These are phyloP conservation scores for Mormyrops boulengeri DNA, from an alignment of 2,797 vertebrate species.

Conservation along the genomic window DNA sequence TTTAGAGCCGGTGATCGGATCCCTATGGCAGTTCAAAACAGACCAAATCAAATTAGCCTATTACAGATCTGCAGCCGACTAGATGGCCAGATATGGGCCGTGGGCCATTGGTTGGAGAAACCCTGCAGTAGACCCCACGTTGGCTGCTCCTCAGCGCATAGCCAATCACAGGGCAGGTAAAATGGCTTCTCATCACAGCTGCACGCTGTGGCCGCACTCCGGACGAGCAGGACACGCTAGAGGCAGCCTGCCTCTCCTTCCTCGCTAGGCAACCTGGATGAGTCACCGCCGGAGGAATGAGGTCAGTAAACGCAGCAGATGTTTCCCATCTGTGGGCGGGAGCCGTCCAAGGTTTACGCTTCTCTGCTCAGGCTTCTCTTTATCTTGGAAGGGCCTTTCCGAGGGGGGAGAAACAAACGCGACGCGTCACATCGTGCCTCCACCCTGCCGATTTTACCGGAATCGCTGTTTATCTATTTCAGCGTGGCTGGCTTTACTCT, in stretches of 20 bases:
- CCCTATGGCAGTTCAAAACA: neutral
- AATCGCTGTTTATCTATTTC: neutral
- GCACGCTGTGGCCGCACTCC: neutral
- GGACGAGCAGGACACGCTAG: neutral
- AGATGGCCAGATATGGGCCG: neutral
- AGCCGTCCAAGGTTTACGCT: neutral
- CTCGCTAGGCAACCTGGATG: neutral
- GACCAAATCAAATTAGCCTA: neutral
- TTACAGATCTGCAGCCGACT: neutral
- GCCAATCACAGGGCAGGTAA: neutral
- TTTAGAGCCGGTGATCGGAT: neutral
- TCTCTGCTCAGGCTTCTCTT: neutral
- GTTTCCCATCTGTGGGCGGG: neutral
- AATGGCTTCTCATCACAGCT: neutral
- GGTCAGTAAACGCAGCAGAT: neutral
- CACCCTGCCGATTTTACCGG: slow-evolving; percentile 26
- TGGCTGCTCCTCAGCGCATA: neutral
- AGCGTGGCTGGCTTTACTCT: neutral
- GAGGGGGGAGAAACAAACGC: neutral
- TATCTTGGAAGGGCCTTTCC: neutral
- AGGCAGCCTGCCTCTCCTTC: neutral
- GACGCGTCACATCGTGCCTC: neutral
- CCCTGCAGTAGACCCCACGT: neutral
- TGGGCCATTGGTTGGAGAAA: neutral
- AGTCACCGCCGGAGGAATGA: neutral